These are phyloP conservation scores for Tipula unca DNA, from an alignment of 2,888 invertebrate species.

Conservation along the genomic window DNA sequence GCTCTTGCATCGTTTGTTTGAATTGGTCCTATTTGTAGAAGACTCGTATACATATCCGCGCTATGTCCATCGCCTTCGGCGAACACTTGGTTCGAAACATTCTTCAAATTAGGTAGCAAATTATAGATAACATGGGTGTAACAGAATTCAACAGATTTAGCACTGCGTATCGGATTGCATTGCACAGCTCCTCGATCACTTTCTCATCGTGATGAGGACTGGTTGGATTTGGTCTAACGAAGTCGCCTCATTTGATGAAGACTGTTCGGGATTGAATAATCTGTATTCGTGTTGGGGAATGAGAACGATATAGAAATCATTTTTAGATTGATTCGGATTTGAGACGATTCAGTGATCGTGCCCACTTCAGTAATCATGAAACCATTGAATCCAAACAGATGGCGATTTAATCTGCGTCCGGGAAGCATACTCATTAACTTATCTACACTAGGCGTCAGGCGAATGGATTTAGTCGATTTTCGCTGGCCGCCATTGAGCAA, in stretches of 20 bases:
- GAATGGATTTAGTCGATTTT: slow-evolving; percentile 57
- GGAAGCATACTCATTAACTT: slow-evolving; percentile 61
- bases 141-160: slow-evolving; percentile 62
- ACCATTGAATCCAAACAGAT: slow-evolving; percentile 60
- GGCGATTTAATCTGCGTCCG: slow-evolving; percentile 49
- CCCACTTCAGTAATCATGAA: slow-evolving; percentile 46
- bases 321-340: slow-evolving; percentile 51
- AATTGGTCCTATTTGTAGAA: slow-evolving; percentile 47
- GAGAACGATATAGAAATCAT: slow-evolving; percentile 59
- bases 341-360: slow-evolving; percentile 45
- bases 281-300: slow-evolving; percentile 48
- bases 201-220: slow-evolving; percentile 49
- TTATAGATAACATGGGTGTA: slow-evolving; percentile 56
- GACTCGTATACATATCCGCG: slow-evolving; percentile 55
- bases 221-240: slow-evolving; percentile 42
- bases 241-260: slow-evolving; percentile 30
- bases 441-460: slow-evolving; percentile 70
- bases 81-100: slow-evolving; percentile 62
- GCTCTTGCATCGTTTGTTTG: slow-evolving; percentile 42
- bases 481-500: slow-evolving; percentile 48
- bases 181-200: slow-evolving; percentile 64
- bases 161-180: slow-evolving; percentile 63
- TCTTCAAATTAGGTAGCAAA: slow-evolving; percentile 57
- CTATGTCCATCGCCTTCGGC: slow-evolving; percentile 59
- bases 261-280: slow-evolving; percentile 32